Evolutionary conservation across 1,140 invertebrate species (phyloP), one percentile per base, ranked within the genome.

Genomic region (Danaus melanippus): DNA sequence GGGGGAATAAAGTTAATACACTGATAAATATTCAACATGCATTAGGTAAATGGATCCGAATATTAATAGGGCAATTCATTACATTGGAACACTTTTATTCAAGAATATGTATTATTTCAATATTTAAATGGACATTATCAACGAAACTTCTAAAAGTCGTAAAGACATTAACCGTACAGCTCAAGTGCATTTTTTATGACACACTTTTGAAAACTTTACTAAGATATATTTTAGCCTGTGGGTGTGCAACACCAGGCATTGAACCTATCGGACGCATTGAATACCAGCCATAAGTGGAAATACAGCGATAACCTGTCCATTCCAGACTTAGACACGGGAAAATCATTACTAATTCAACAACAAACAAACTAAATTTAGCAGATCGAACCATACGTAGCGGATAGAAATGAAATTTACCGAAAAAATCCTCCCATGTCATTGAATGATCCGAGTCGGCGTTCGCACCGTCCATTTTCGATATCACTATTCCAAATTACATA

Each of bases 391-490:
- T 32, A 32, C 15, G 15, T 15, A 15, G 15, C 15, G 47, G 45
- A 49, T 51, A 60, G 44, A 60, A 60, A 50, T 54, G 42, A 15
- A 74, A 85, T 81, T 56, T 61, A 88, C 86, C 87, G 64, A 87
- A 88, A 83, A 88, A 87, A 62, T 88, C 87, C 67, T 88, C 87
- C 87, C 87, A 88, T 65, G 84, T 86, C 79, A 87, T 83, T 75
- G 86, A 87, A 74, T 88, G 86, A 72, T 88, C 87, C 61, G 87
- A 88, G 69, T 88, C 87, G 64, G 76, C 81, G 70, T 76, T 84
- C 50, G 73, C 73, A 69, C 75, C 80, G 67, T 83, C 85, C 85
- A 88, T 88, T 67, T 79, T 84, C 73, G 56, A 54, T 32, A 60
- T 17, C 70, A 78, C 71, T 72, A 60, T 48, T 43, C 55, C 45